Base-by-base conservation (phyloP, 2,113 vertebrate genomes). In the Anser brachyrhynchus region DNA sequence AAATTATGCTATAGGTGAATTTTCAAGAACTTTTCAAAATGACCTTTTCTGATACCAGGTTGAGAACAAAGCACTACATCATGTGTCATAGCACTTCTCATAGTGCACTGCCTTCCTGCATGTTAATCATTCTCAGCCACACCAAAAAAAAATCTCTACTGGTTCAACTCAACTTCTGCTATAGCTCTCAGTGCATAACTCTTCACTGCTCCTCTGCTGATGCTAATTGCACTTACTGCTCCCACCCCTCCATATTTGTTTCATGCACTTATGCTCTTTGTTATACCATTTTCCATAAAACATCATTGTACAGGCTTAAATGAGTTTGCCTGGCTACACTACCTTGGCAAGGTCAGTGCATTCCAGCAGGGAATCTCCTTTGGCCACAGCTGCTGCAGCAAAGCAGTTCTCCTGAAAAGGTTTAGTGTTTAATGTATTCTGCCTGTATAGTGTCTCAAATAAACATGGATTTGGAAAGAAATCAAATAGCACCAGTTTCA, bases 21-120 rank as follows among this genome's bases (percentile, higher is more conserved):
- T 84, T 93, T 91, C 82, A 89, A 87, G 43, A 71, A 55, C 33
- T 84, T 84, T 95, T 93, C 66, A 92, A 62, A 92, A 76, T 5
- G 26, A 67, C 33, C 79, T 59, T 70, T 70, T 67, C 21, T 62
- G n/a, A 54, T 20, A 69, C 8, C 11, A 70, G 17, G 39, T 14
- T 62, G 37, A 84, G 46, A 91, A 81, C 35, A 84, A 93, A 67
- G 46, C 65, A 89, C 9, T 43, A 25, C 2, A 7, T 59, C 64
- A 87, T 31, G 33, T 22, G 64, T 16, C 31, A 6, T 37, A 92
- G 89, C 1, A 2, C 14, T 76, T 79, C 69, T 71, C 28, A 54
- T 13, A 76, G 44, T 7, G 19, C 33, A 22, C 20, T 0, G 0
- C 51, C 46, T 80, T 52, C 28, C 28, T 61, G 51, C 51, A 70